Evolutionary conservation across 2,888 invertebrate genomes (phyloP).

Genomic region (Tetranychus truncatus): DNA sequence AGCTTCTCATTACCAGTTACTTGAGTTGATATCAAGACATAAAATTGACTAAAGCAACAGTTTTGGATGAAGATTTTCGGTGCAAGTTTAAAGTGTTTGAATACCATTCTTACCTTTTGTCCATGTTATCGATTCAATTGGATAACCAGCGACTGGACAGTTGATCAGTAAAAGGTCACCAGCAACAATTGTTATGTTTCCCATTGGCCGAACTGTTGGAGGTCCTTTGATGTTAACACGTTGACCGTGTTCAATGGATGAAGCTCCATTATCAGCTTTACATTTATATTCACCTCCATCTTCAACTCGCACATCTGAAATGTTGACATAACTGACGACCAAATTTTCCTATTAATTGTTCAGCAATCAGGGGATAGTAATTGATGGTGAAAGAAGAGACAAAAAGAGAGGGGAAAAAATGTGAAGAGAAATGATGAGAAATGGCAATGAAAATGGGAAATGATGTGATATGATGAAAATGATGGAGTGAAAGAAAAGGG

Average conservation of each 20-base stretch:
- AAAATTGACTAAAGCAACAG: too few relatives aligned
- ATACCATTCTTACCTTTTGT: slow-evolving; percentile 41
- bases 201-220: slow-evolving; percentile 36
- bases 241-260: slow-evolving; percentile 27
- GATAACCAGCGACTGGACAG: slow-evolving; percentile 71
- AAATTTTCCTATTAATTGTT: slow-evolving; percentile 29
- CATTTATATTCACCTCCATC: slow-evolving; percentile 34
- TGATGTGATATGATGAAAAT: background rate
- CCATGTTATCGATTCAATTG: slow-evolving; percentile 62
- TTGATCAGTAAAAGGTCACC: slow-evolving; percentile 53
- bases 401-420: slow-evolving; percentile 2
- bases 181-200: slow-evolving; percentile 51
- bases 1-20: too few relatives aligned
- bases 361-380: background rate
- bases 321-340: slow-evolving; percentile 34
- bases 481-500: background rate
- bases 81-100: background rate
- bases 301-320: slow-evolving; percentile 30
- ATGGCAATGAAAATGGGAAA: background rate
- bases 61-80: too few relatives aligned
- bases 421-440: background rate
- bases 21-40: too few relatives aligned
- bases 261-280: slow-evolving; percentile 32
- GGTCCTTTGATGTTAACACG: slow-evolving; percentile 34
- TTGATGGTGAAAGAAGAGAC: background rate